A percentile compares a stretch with the other conserved stretches of the same genome.
Conservation (phyloP, 1,140 invertebrate species). For the Oscheius sp. region DNA sequence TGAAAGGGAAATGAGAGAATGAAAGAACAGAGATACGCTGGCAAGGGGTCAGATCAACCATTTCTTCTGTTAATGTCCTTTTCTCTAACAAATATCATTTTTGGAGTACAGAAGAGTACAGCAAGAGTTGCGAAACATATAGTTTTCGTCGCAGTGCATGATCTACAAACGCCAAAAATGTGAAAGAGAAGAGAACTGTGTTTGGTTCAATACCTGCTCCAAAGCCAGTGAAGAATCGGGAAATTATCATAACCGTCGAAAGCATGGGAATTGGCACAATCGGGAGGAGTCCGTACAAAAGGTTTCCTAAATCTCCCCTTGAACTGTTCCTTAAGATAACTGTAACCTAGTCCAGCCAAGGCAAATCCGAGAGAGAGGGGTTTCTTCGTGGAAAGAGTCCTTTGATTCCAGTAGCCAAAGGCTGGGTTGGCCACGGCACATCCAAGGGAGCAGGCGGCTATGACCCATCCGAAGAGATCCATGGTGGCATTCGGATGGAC, state of each 20-base stretch:
- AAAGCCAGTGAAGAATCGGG: conserved; percentile 15
- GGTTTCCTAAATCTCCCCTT: too few species aligned
- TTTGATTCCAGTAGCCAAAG: conserved; percentile 34
- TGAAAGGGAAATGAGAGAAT: too few species aligned
- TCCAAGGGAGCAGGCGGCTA: conserved; percentile 8
- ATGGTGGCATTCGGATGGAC: not conserved
- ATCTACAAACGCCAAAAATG: too few species aligned
- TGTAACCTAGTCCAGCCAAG: conserved; percentile 10
- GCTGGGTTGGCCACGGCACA: conserved; percentile 21
- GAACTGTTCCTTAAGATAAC: too few species aligned
- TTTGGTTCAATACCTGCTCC: conserved; percentile 20
- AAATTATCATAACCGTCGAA: conserved; percentile 1
- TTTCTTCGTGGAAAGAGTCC: conserved; percentile 23
- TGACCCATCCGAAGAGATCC: conserved; percentile 26
- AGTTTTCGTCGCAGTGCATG: too few species aligned
- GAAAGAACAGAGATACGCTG: too few species aligned
- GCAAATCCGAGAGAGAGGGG: conserved; percentile 21
- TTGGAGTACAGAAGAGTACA: too few species aligned
- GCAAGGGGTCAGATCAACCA: too few species aligned
- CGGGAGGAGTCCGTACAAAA: not conserved
- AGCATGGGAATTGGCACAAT: not conserved
- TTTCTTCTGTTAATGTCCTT: too few species aligned
- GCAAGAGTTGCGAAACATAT: too few species aligned
- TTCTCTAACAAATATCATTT: too few species aligned
- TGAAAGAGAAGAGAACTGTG: too few species aligned